These are phyloP conservation scores for Neoaliturus tenellus DNA, from an alignment of 2,888 invertebrate genomes.

Conservation along the genomic window DNA sequence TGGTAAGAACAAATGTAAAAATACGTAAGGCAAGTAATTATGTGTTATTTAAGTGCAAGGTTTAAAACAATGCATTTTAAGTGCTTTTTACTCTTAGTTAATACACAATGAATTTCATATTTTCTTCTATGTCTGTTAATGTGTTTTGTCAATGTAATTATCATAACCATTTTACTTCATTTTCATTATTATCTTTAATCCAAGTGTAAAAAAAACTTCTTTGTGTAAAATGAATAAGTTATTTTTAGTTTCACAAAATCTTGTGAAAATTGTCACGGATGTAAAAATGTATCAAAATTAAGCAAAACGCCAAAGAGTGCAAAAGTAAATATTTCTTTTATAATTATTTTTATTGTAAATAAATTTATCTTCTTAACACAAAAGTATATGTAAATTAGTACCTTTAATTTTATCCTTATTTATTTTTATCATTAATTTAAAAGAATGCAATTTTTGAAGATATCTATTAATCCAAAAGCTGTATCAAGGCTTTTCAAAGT, in stretches of 20 bases:
- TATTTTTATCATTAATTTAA: neutral
- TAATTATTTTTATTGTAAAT: slow-evolving; percentile 14
- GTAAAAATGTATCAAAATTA: slow-evolving; percentile 11
- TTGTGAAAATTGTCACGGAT: neutral
- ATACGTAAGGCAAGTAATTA: slow-evolving; percentile 1
- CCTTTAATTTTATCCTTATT: neutral
- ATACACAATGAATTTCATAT: slow-evolving; percentile 8
- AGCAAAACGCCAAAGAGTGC: slow-evolving; percentile 33
- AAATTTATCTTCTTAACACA: neutral
- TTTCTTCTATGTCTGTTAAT: slow-evolving; percentile 16
- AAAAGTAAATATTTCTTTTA: slow-evolving; percentile 31
- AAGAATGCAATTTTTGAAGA: neutral
- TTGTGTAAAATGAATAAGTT: neutral
- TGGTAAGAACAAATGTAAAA: neutral
- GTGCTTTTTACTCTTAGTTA: neutral
- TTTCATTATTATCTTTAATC: slow-evolving; percentile 1
- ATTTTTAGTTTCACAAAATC: neutral
- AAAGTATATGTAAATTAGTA: neutral
- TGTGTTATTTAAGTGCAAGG: neutral
- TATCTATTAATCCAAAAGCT: neutral
- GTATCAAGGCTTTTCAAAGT: neutral
- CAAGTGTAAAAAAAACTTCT: neutral
- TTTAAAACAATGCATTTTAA: slow-evolving; percentile 5
- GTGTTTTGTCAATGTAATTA: slow-evolving; percentile 26
- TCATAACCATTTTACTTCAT: neutral